Evolutionary conservation across 2,113 vertebrate genomes (phyloP).

Genomic region (Panurus biarmicus): DNA sequence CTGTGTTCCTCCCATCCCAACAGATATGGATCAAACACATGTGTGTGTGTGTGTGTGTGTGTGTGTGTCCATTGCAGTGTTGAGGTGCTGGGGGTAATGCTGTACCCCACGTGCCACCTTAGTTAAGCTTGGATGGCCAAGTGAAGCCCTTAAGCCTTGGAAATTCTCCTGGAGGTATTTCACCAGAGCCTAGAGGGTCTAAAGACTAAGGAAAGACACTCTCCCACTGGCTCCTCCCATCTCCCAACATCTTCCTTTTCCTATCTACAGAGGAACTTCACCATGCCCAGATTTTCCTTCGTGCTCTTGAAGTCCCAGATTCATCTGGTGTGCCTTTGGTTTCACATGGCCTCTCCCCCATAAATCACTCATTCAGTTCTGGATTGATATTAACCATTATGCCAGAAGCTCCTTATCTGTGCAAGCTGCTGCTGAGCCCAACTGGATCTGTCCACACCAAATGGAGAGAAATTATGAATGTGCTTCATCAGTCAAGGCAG

Average conservation of each 20-base stretch:
- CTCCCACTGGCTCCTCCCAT: not conserved
- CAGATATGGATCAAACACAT: fast-evolving
- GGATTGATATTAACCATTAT: not conserved
- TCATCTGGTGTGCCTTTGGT: not conserved
- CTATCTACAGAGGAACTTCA: not conserved
- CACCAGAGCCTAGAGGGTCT: not conserved
- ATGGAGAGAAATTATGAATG: conserved; percentile 7
- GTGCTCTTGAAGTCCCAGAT: not conserved
- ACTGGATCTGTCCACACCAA: not conserved
- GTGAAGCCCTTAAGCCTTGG: not conserved
- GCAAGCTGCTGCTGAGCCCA: not conserved
- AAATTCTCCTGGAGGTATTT: not conserved
- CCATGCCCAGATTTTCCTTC: not conserved
- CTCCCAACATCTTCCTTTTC: not conserved
- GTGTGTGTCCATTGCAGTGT: fast-evolving
- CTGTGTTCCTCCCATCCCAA: not conserved
- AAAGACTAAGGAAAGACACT: fast-evolving
- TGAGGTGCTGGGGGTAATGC: not conserved
- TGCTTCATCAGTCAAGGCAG: not conserved
- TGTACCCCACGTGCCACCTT: not conserved
- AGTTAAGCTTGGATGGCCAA: not conserved
- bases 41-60: fast-evolving
- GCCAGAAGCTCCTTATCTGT: not conserved
- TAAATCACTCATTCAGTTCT: not conserved
- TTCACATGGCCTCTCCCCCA: not conserved